phyloP scores from a whole-genome alignment of 2,888 invertebrate genomes.

The Clitarchus hookeri region DNA sequence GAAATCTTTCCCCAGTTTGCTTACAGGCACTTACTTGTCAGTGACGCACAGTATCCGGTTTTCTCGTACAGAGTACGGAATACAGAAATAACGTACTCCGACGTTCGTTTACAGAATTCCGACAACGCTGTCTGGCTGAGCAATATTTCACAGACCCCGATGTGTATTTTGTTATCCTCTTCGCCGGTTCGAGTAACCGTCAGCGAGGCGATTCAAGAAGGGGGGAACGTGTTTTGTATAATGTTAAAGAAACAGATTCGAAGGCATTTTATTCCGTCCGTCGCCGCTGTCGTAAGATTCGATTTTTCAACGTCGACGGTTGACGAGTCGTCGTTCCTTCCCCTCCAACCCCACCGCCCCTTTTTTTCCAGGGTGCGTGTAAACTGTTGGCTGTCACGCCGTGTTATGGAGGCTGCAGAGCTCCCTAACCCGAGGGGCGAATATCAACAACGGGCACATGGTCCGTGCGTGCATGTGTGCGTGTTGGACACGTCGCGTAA shows the following conservation, averaged over 20 bases:
- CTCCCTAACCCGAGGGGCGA: background rate
- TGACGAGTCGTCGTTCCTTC: background rate
- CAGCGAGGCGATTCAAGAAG: background rate
- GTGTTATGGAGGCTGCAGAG: background rate
- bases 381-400: background rate
- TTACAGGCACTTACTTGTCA: too few species aligned
- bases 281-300: background rate
- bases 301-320: background rate
- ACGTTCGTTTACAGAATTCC: background rate
- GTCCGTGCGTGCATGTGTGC: background rate
- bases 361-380: background rate
- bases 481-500: background rate
- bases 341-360: background rate
- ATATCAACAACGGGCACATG: conserved; percentile 14
- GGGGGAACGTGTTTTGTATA: background rate
- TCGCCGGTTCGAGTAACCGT: background rate
- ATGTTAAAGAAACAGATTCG: background rate
- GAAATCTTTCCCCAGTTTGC: too few species aligned
- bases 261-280: background rate
- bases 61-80: too few species aligned
- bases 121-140: background rate
- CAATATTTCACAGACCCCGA: background rate
- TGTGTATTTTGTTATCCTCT: background rate
- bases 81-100: background rate
- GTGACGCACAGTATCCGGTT: too few species aligned